Evolutionary conservation across 2,888 invertebrate genomes (phyloP).

Genomic region (Rapana venosa): DNA sequence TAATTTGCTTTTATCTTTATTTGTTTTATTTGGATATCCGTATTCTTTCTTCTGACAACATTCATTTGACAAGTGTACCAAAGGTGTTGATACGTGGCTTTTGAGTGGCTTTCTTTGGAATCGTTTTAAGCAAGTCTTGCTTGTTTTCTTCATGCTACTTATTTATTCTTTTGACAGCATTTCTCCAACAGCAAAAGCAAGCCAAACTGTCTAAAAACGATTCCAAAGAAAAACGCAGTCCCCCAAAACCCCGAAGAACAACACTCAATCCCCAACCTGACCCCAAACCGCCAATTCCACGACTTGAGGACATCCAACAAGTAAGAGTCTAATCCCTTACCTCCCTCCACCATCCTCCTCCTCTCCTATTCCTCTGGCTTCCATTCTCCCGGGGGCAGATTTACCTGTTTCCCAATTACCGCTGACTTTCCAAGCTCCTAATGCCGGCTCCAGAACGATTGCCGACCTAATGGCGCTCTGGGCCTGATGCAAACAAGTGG

Average conservation of each 20-base stretch:
- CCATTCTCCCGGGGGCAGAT: not conserved
- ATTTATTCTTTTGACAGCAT: too few relatives aligned
- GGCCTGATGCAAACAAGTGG: not conserved
- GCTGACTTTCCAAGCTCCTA: not conserved
- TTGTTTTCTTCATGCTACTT: too few relatives aligned
- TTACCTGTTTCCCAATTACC: slow-evolving; percentile 26
- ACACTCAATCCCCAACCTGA: not conserved
- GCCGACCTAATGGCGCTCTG: slow-evolving; percentile 24
- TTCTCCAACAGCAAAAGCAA: not conserved
- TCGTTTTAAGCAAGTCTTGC: too few relatives aligned
- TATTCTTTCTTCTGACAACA: too few relatives aligned
- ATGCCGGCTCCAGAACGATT: not conserved
- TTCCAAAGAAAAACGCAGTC: not conserved
- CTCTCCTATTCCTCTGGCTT: not conserved
- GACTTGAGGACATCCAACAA: not conserved
- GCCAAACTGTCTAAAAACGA: not conserved
- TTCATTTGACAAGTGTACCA: too few relatives aligned
- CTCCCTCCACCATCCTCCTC: not conserved
- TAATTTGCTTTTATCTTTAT: too few relatives aligned
- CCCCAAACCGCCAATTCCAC: not conserved
- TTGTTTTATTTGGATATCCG: too few relatives aligned
- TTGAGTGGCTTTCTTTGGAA: too few relatives aligned
- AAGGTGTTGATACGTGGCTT: too few relatives aligned
- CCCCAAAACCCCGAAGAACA: not conserved
- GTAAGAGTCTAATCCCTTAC: not conserved